Percentiles rank a stretch among this genome's conserved stretches.
Evolutionary conservation across 2,113 vertebrate genomes (phyloP).

Genomic region (Pongo pygmaeus): DNA sequence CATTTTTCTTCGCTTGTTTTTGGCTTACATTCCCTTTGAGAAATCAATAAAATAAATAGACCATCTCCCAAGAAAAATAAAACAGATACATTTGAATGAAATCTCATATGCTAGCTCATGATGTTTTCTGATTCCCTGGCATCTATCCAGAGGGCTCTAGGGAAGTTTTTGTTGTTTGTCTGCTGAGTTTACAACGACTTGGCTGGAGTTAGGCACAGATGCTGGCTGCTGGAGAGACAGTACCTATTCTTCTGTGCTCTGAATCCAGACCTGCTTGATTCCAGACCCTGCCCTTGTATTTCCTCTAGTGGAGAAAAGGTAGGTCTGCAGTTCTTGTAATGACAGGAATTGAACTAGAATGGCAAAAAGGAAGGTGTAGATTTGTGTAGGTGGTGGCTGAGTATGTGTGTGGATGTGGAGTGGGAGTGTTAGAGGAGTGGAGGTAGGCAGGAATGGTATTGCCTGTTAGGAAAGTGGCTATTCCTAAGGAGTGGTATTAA

Average conservation of each 20-base stretch:
- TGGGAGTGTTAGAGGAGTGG: background rate
- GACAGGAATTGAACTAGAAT: background rate
- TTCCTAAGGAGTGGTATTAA: background rate
- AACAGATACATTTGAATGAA: background rate
- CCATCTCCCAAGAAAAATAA: background rate
- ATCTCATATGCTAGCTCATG: background rate
- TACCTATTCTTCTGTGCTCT: background rate
- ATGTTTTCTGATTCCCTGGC: background rate
- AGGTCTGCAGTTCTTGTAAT: background rate
- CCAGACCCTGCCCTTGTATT: background rate
- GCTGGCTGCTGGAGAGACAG: background rate
- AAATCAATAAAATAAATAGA: conserved; percentile 35
- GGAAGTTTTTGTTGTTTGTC: background rate
- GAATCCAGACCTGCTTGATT: background rate
- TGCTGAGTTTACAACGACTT: background rate
- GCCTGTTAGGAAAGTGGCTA: background rate
- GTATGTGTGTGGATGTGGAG: fast-evolving
- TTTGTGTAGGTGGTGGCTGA: background rate
- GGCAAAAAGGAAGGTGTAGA: background rate
- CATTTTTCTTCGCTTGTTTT: background rate
- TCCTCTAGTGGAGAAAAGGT: background rate
- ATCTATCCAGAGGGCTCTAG: background rate
- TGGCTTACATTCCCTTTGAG: background rate
- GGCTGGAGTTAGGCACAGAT: background rate
- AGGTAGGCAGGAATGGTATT: background rate